phyloP scores from a whole-genome alignment of 2,113 vertebrate species.

The Vireo altiloquus region DNA sequence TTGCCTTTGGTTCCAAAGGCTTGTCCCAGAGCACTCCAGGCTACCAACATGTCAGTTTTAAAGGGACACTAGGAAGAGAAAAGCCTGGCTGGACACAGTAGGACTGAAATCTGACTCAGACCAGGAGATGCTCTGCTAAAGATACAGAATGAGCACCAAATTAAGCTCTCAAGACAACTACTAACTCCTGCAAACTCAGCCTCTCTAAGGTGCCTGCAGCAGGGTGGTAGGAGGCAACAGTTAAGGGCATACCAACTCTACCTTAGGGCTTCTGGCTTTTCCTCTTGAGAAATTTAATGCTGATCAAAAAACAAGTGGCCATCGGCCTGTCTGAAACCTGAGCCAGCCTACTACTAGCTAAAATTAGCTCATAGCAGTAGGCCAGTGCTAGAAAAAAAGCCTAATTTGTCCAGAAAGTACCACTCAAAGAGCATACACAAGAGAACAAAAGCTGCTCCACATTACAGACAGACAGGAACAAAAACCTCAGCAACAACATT shows the following conservation, averaged over 20 bases:
- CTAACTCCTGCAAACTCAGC: background rate
- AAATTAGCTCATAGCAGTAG: background rate
- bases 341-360: background rate
- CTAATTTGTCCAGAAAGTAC: background rate
- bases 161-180: background rate
- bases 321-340: background rate
- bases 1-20: rapidly evolving
- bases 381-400: background rate
- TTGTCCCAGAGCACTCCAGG: background rate
- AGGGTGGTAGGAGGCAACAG: background rate
- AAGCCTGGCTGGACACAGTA: background rate
- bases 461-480: background rate
- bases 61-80: background rate
- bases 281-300: background rate
- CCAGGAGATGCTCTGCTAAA: background rate
- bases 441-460: background rate
- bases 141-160: background rate
- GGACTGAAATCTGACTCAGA: background rate
- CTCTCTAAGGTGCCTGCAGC: background rate
- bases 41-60: rapidly evolving
- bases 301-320: background rate
- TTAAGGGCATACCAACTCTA: background rate
- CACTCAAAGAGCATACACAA: background rate
- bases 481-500: background rate
- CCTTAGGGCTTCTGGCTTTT: background rate